These are phyloP conservation scores for Apteryx owenii DNA, from an alignment of 2,113 vertebrate species.

Conservation along the genomic window DNA sequence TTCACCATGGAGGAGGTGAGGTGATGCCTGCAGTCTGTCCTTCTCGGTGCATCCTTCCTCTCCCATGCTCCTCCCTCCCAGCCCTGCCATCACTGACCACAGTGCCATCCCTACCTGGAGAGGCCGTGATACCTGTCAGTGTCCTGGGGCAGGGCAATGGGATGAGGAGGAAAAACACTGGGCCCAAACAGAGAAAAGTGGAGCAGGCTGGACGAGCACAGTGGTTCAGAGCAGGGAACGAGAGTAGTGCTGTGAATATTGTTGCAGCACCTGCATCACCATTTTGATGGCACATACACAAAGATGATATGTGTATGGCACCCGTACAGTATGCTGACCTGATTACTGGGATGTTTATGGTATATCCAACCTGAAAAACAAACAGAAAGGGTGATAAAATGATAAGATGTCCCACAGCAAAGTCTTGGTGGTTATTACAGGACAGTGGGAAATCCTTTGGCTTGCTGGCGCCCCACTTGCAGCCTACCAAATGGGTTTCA, in stretches of 20 bases:
- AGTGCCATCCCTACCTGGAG: not conserved
- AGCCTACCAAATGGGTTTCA: not conserved
- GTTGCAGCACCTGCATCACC: not conserved
- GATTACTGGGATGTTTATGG: not conserved
- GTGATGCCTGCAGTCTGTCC: not conserved
- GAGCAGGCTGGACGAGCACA: rapidly evolving
- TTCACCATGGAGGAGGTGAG: rapidly evolving
- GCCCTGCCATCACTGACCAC: not conserved
- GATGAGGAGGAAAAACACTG: not conserved
- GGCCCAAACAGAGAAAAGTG: not conserved
- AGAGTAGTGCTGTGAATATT: not conserved
- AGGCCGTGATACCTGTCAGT: not conserved
- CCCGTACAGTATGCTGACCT: not conserved
- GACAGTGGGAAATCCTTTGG: not conserved
- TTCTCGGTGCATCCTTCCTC: not conserved
- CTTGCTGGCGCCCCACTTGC: not conserved
- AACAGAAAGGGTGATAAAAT: not conserved
- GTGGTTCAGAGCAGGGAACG: not conserved
- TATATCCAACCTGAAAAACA: not conserved
- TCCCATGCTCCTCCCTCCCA: not conserved
- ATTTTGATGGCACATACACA: not conserved
- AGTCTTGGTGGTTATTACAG: not conserved
- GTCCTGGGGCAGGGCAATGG: not conserved
- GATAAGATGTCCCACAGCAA: not conserved
- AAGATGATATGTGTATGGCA: rapidly evolving